phyloP scores from a whole-genome alignment of 2,797 vertebrate genomes.

The Pyrocephalus nanus region DNA sequence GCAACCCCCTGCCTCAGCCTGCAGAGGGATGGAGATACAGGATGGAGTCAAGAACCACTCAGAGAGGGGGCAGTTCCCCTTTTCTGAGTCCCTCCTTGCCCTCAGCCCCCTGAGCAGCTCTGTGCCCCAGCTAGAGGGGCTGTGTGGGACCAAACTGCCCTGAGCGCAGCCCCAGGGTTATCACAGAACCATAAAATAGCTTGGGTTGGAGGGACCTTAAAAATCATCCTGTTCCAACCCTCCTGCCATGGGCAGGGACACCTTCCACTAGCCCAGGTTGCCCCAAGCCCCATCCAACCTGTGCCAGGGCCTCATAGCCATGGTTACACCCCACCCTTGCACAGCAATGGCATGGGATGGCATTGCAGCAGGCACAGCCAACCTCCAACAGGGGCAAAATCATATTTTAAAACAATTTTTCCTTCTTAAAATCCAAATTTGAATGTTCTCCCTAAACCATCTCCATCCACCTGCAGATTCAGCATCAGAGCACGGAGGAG shows the following conservation, averaged over 20 bases:
- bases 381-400: background rate
- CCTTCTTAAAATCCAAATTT: background rate
- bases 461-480: background rate
- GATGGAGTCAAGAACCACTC: background rate
- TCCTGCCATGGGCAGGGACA: background rate
- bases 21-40: background rate
- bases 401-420: background rate
- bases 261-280: accelerated
- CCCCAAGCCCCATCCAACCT: accelerated
- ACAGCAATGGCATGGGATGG: background rate
- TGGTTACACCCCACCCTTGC: background rate
- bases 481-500: background rate
- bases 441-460: background rate
- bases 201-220: background rate
- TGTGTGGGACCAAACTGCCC: accelerated
- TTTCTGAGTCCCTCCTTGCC: too few relatives aligned
- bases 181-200: background rate
- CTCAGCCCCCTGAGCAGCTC: background rate
- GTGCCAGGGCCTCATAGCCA: background rate
- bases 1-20: background rate
- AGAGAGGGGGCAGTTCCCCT: background rate
- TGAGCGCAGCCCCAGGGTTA: accelerated
- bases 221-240: background rate
- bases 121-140: background rate
- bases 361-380: background rate